These are phyloP conservation scores for Ochropleura plecta DNA, from an alignment of 2,888 invertebrate genomes.

Conservation along the genomic window DNA sequence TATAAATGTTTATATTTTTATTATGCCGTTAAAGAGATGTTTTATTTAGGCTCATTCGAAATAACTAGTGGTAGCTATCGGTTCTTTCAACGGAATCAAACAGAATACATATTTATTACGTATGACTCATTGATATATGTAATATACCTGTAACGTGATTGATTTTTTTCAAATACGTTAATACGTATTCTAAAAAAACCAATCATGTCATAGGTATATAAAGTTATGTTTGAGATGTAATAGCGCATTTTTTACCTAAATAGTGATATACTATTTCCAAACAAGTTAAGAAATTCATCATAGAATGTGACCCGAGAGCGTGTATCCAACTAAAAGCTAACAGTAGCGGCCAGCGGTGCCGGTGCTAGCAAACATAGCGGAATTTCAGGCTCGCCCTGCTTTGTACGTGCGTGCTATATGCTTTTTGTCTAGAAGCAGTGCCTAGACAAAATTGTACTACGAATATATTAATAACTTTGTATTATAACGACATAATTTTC, in stretches of 20 bases:
- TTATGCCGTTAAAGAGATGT: conserved; percentile 35
- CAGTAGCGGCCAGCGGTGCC: conserved; percentile 7
- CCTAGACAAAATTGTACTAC: too few relatives aligned
- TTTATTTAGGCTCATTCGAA: conserved; percentile 39
- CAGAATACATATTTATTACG: conserved; percentile 18
- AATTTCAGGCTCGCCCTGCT: not conserved
- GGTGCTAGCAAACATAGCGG: conserved; percentile 9
- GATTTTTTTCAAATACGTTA: not conserved
- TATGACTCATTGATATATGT: not conserved
- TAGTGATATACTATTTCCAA: not conserved
- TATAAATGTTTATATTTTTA: conserved; percentile 58
- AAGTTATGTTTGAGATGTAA: too few relatives aligned
- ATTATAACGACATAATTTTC: too few relatives aligned
- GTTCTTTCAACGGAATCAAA: conserved; percentile 23
- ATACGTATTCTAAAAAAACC: too few relatives aligned
- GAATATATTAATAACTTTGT: too few relatives aligned
- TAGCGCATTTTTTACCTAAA: too few relatives aligned
- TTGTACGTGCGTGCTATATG: not conserved
- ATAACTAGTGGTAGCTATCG: conserved; percentile 27
- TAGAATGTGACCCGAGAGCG: conserved; percentile 3
- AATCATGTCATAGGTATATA: too few relatives aligned
- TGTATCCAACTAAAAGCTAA: conserved; percentile 21
- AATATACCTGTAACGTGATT: not conserved
- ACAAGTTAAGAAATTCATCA: conserved; percentile 2
- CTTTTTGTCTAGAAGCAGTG: not conserved